Evolutionary conservation across 2,888 invertebrate genomes (phyloP).

Genomic region (Timema cristinae): DNA sequence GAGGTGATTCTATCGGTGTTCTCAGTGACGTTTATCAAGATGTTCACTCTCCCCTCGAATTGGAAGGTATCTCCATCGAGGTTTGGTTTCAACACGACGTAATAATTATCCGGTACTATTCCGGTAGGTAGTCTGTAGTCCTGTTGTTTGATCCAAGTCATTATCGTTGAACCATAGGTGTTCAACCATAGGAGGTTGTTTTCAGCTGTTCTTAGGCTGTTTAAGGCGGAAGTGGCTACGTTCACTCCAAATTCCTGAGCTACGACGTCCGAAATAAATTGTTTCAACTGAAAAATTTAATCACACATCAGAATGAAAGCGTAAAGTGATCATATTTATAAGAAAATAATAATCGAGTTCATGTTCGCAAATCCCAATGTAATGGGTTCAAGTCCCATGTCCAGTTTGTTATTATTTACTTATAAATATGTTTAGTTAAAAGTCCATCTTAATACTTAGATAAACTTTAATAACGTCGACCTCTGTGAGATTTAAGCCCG

Average conservation of each 20-base stretch:
- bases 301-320: too few species aligned
- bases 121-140: slow-evolving; percentile 49
- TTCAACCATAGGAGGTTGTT: slow-evolving; percentile 1
- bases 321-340: too few species aligned
- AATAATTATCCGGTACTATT: slow-evolving; percentile 53
- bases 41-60: slow-evolving; percentile 6
- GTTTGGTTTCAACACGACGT: slow-evolving; percentile 51
- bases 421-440: too few species aligned
- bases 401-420: too few species aligned
- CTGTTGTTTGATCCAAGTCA: background rate
- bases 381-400: too few species aligned
- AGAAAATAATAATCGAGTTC: too few species aligned
- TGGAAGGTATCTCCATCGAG: slow-evolving; percentile 41
- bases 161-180: background rate
- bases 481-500: too few species aligned
- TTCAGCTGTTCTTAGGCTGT: background rate
- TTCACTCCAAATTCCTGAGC: background rate
- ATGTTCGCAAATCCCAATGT: too few species aligned
- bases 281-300: background rate
- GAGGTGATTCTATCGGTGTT: slow-evolving; percentile 5
- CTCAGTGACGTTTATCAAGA: background rate
- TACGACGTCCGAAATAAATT: background rate
- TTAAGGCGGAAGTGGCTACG: background rate
- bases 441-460: too few species aligned
- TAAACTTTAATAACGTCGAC: too few species aligned